Evolutionary conservation across 2,888 invertebrate genomes (phyloP).

Genomic region (Schizotus pectinicornis): DNA sequence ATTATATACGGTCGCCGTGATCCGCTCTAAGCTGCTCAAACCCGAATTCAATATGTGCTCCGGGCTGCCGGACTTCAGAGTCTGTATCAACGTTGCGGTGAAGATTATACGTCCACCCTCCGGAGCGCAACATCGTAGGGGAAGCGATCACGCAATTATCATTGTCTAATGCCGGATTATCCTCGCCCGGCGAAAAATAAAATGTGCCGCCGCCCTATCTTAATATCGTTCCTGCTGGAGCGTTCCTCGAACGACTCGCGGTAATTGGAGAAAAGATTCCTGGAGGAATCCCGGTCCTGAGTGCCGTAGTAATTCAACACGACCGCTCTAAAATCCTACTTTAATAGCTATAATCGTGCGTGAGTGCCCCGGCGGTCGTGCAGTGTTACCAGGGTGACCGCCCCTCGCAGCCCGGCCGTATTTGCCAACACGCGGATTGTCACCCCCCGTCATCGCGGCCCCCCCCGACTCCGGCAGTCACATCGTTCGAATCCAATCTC

Average conservation of each 20-base stretch:
- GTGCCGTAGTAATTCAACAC: slow-evolving; percentile 43
- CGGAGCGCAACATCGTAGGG: too few species aligned
- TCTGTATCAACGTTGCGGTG: slow-evolving; percentile 8
- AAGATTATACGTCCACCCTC: slow-evolving; percentile 11
- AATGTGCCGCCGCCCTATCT: too few species aligned
- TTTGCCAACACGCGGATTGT: slow-evolving; percentile 50
- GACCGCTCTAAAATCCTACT: slow-evolving; percentile 52
- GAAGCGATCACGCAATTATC: too few species aligned
- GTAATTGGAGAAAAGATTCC: too few species aligned
- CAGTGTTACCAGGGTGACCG: slow-evolving; percentile 54
- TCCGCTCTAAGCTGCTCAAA: slow-evolving; percentile 37
- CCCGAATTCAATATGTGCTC: slow-evolving; percentile 25
- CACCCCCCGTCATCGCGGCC: slow-evolving; percentile 33
- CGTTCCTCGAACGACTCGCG: too few species aligned
- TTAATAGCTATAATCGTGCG: slow-evolving; percentile 57
- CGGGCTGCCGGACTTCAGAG: slow-evolving; percentile 16
- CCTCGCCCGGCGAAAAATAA: too few species aligned
- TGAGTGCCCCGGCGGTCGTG: slow-evolving; percentile 52
- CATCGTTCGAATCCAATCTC: slow-evolving; percentile 47
- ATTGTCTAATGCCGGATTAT: too few species aligned
- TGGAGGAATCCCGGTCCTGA: too few species aligned
- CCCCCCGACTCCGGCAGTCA: slow-evolving; percentile 15
- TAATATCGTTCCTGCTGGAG: too few species aligned
- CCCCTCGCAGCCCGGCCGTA: slow-evolving; percentile 46
- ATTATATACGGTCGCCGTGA: slow-evolving; percentile 32